Percentiles rank a stretch among this genome's conserved stretches.
phyloP scores from a whole-genome alignment of 2,888 invertebrate genomes.

The Ophraella communa region DNA sequence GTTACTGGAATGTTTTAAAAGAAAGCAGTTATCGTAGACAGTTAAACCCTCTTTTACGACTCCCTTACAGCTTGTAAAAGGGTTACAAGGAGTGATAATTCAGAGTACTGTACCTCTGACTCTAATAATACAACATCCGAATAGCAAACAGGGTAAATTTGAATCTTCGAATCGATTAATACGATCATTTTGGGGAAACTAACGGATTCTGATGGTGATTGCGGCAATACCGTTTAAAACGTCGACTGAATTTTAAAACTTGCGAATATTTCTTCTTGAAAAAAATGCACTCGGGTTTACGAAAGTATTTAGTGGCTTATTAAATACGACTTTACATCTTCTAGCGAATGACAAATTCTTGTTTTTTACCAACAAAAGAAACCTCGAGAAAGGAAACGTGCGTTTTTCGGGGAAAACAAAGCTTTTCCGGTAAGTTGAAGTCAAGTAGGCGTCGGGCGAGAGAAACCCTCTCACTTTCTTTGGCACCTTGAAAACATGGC shows the following conservation, averaged over 20 bases:
- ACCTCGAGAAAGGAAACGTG: slow-evolving; percentile 23
- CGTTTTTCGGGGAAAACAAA: slow-evolving; percentile 28
- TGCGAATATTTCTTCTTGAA: no score
- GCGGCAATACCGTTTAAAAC: slow-evolving; percentile 33
- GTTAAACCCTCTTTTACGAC: slow-evolving; percentile 60
- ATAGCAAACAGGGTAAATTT: slow-evolving; percentile 39
- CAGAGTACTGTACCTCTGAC: slow-evolving; percentile 53
- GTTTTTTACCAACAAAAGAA: slow-evolving; percentile 12
- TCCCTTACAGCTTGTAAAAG: slow-evolving; percentile 62
- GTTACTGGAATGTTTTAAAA: slow-evolving; percentile 56
- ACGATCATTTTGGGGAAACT: slow-evolving; percentile 39
- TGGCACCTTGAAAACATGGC: slow-evolving; percentile 40
- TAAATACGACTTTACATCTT: background rate
- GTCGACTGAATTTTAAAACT: slow-evolving; percentile 33
- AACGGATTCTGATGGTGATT: slow-evolving; percentile 40
- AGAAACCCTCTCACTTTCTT: slow-evolving; percentile 35
- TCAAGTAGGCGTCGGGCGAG: slow-evolving; percentile 22
- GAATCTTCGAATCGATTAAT: slow-evolving; percentile 41
- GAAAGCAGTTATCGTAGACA: slow-evolving; percentile 59
- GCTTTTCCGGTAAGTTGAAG: slow-evolving; percentile 28
- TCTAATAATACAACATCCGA: slow-evolving; percentile 46
- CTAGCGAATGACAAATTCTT: background rate
- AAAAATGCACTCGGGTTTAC: no score
- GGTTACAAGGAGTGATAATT: slow-evolving; percentile 60
- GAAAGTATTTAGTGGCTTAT: background rate